These are phyloP conservation scores for Sweltsa coloradensis DNA, from an alignment of 1,140 invertebrate genomes.

Conservation along the genomic window DNA sequence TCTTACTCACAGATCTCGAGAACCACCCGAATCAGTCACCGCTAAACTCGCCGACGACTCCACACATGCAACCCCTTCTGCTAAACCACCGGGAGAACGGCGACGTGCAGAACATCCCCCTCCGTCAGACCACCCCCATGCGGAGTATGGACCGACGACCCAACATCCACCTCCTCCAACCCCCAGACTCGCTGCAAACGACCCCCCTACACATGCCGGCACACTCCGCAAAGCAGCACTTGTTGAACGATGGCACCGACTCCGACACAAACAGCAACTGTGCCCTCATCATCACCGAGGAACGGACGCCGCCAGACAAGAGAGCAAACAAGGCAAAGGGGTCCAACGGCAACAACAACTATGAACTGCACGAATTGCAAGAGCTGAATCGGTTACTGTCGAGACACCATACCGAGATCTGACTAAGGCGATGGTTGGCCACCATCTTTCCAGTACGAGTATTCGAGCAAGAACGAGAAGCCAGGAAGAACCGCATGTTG, in stretches of 20 bases:
- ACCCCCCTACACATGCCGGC: conserved; percentile 14
- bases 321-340: conserved; percentile 13
- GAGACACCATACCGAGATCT: conserved; percentile 24
- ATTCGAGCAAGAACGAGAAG: too few relatives aligned
- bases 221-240: too few relatives aligned
- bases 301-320: conserved; percentile 7
- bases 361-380: conserved; percentile 54
- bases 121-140: too few relatives aligned
- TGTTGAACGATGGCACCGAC: conserved; percentile 41
- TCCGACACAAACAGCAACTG: conserved; percentile 51
- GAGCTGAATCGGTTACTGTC: conserved; percentile 18
- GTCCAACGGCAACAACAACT: conserved; percentile 60
- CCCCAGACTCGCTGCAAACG: conserved; percentile 12
- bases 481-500: too few relatives aligned
- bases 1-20: conserved; percentile 20
- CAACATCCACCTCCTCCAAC: conserved; percentile 3
- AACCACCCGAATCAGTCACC: conserved; percentile 19
- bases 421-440: conserved; percentile 12
- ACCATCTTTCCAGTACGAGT: too few relatives aligned
- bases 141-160: neutral
- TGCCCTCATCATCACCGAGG: conserved; percentile 39
- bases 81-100: conserved; percentile 18
- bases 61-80: conserved; percentile 1
- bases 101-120: conserved; percentile 9
- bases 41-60: conserved; percentile 5